Conservation (phyloP, 2,888 invertebrate species). For the Dinocampus coccinellae region DNA sequence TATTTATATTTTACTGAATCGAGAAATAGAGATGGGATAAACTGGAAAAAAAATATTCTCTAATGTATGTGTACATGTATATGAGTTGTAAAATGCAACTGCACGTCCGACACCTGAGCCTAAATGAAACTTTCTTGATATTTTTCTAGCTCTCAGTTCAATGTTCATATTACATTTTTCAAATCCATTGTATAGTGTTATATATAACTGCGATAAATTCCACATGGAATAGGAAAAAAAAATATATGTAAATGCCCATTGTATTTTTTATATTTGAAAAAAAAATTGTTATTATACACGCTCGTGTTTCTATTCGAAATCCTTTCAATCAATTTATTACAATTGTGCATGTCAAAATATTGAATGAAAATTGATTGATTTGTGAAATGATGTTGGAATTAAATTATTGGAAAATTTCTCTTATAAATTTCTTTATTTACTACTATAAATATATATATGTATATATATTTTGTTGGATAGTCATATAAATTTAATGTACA, state of each 20-base stretch:
- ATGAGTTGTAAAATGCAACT: constrained; percentile 1
- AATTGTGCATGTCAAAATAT: neutral
- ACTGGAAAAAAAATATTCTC: constrained; percentile 2
- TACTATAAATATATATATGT: too few relatives aligned
- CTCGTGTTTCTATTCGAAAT: neutral
- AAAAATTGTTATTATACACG: neutral
- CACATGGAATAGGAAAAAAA: neutral
- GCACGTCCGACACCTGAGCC: neutral
- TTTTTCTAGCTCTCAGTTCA: neutral
- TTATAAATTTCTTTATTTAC: too few relatives aligned
- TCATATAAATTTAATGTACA: too few relatives aligned
- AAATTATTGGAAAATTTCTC: neutral
- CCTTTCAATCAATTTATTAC: neutral
- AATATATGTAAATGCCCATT: too few relatives aligned
- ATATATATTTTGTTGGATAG: too few relatives aligned
- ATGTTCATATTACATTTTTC: constrained; percentile 16
- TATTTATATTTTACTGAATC: neutral
- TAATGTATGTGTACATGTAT: neutral
- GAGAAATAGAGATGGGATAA: neutral
- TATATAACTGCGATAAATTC: neutral
- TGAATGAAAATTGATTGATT: neutral
- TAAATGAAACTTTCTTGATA: constrained; percentile 21
- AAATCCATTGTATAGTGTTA: neutral
- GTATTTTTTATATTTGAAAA: too few relatives aligned
- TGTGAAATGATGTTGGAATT: neutral